Evolutionary conservation across 1,140 invertebrate genomes (phyloP).

Genomic region (Zelostemma sp.): DNA sequence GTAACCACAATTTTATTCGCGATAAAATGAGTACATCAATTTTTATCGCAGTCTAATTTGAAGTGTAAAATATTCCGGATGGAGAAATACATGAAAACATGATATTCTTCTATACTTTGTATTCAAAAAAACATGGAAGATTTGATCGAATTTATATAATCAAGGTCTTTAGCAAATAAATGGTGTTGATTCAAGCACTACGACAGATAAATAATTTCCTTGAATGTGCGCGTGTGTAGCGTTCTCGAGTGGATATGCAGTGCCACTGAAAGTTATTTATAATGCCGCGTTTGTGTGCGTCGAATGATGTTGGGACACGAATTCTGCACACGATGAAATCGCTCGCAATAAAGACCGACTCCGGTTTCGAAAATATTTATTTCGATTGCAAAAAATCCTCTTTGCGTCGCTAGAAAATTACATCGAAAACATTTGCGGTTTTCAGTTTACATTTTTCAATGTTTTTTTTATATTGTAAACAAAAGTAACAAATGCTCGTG

Average conservation of each 20-base stretch:
- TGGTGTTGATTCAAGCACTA: constrained; percentile 29
- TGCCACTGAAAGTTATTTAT: constrained; percentile 54
- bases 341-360: constrained; percentile 36
- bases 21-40: too few species aligned
- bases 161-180: constrained; percentile 6
- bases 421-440: too few species aligned
- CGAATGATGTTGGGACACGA: constrained; percentile 45
- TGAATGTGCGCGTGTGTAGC: constrained; percentile 38
- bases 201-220: constrained; percentile 48
- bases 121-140: neutral
- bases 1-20: too few species aligned
- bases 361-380: neutral
- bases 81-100: too few species aligned
- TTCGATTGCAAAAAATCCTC: neutral
- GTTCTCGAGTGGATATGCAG: constrained; percentile 41
- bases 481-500: too few species aligned
- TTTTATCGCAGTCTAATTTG: too few species aligned
- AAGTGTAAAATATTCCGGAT: too few species aligned
- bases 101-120: too few species aligned
- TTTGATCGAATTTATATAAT: neutral
- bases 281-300: constrained; percentile 41
- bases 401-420: neutral
- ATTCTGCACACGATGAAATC: constrained; percentile 45
- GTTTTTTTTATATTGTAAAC: too few species aligned
- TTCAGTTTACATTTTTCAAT: too few species aligned